Percentiles rank a stretch among this genome's conserved stretches.
Conservation (phyloP, 2,797 vertebrate species). For the Hydrolagus colliei region DNA sequence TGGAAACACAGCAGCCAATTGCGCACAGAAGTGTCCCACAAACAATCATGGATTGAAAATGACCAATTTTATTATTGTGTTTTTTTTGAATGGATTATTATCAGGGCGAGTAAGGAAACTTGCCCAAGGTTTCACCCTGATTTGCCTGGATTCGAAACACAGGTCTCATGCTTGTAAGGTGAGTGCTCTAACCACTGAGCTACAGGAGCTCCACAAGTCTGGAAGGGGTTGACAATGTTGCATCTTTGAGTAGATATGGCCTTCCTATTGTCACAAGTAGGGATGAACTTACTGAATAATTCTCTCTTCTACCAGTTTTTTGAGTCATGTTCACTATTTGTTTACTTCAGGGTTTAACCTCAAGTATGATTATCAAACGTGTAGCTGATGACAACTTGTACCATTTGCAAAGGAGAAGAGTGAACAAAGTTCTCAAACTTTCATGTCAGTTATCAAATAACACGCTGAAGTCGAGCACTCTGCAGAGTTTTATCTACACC, state of each 20-base stretch:
- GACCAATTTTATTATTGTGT: no score
- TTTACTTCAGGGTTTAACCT: not conserved
- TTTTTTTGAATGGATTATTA: no score
- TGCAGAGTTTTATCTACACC: not conserved
- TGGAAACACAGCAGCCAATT: no score
- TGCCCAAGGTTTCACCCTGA: no score
- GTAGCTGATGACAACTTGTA: not conserved
- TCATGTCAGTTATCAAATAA: not conserved
- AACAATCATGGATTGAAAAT: no score
- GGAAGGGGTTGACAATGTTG: not conserved
- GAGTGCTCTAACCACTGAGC: no score
- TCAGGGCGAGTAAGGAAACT: no score
- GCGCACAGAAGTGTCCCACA: no score
- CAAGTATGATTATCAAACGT: not conserved
- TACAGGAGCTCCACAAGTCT: no score
- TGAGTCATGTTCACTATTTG: not conserved
- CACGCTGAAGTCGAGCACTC: not conserved
- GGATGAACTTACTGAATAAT: not conserved
- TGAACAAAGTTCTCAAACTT: not conserved
- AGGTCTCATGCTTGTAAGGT: no score
- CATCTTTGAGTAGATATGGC: not conserved
- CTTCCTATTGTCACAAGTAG: not conserved
- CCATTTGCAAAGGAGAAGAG: not conserved
- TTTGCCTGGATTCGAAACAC: no score
- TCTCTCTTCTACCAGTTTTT: not conserved